phyloP scores from a whole-genome alignment of 2,113 vertebrate genomes.

The Halcyon senegalensis region DNA sequence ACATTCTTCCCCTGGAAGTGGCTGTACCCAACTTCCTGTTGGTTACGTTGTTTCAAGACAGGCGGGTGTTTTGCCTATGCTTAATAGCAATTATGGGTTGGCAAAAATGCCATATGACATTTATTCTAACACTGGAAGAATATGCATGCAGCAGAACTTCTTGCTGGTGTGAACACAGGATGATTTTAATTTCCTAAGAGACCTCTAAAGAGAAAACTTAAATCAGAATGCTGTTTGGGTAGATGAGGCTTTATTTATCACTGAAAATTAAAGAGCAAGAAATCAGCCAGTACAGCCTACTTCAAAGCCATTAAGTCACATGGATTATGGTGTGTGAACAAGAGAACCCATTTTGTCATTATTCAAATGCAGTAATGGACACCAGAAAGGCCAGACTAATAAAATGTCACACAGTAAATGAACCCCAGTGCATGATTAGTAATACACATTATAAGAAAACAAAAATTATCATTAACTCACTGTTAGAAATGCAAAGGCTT shows the following conservation, averaged over 20 bases:
- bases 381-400: neutral
- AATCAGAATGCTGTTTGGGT: neutral
- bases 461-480: neutral
- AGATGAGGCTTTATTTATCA: neutral
- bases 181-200: neutral
- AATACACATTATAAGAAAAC: neutral
- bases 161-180: neutral
- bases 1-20: neutral
- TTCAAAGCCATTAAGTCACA: neutral
- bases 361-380: neutral
- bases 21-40: neutral
- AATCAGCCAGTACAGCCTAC: neutral
- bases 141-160: neutral
- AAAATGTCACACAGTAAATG: neutral
- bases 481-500: neutral
- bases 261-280: neutral
- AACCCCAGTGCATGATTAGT: neutral
- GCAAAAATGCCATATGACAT: neutral
- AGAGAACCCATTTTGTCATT: neutral
- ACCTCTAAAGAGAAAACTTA: neutral
- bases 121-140: neutral
- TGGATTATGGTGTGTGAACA: neutral
- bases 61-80: neutral
- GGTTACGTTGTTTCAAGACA: neutral
- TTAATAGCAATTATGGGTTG: neutral